Evolutionary conservation across 2,113 vertebrate species (phyloP), one percentile per base, ranked within the genome.

Genomic region (Perca schrenkii): DNA sequence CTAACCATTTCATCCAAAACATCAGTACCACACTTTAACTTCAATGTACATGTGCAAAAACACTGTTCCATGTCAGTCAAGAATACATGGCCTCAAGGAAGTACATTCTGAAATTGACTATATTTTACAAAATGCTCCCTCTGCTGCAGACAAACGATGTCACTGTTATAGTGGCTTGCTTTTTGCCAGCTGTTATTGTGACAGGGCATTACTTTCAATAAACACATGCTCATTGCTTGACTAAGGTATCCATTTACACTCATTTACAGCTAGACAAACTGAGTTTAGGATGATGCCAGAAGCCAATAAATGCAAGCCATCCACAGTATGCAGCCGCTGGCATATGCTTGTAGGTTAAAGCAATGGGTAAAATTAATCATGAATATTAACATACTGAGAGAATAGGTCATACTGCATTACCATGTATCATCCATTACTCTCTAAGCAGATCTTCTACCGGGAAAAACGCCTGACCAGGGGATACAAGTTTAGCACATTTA

Each of bases 301-400:
- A 87, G 82, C 67, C 80, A 86, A 89, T 85, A 86, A 93, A 88
- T 83, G 77, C 57, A 87, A 77, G 74, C 65, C 61, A 82, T 53
- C 77, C 88, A 82, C 81, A 81, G 83, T 80, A 74, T 80, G 88
- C 80, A 83, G 79, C 86, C 83, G 46, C 63, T 85, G 79, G 90
- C 81, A 90, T 80, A 87, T 74, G 84, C 86, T 87, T 74, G 77
- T 86, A 67, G 77, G 74, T 82, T 80, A 91, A 87, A 86, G 84
- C 83, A 92, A 76, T 81, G 85, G 90, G 70, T 86, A 77, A 92
- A 91, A 95, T 94, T 94, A 91, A 94, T 95, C 92, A 90, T 93
- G 85, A 93, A 95, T 95, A 93, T 94, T 93, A 94, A 91, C 89
- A 89, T 58, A 83, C 79, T 79, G 80, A 84, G 90, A 91, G 90